Base-by-base conservation (phyloP, 30 jellyfish, hydroid and myxozoan genomes). In the Chironex yamaguchii region DNA sequence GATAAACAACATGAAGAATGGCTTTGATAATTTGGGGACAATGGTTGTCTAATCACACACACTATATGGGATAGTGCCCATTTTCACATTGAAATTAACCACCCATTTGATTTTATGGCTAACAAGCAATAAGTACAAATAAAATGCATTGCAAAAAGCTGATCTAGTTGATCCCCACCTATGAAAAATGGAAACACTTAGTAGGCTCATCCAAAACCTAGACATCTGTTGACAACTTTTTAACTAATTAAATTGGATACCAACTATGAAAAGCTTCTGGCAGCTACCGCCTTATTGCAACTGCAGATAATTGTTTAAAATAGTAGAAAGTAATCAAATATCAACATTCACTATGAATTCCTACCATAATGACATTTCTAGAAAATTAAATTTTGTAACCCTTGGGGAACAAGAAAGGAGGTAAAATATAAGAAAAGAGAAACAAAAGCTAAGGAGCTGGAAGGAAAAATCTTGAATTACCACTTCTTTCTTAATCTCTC, bases 241-340 rank as follows among this genome's bases (percentile, higher is more conserved):
- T 52, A 42, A 71, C 86, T 52, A 42, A 36, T 73, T 73, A 26
- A 73, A 73, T 52, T 73, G 73, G 86, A 53, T 42, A 73, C 86
- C 86, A 73, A 73, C 12, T 73, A 73, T 42, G 86, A 73, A 49
- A 73, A 73, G 86, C 86, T 73, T 49, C 73, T 73, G 49, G 67
- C 81, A 0, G 81, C 81, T 0, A 67, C 81, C 30, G 65, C 81
- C 30, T 27, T 67, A 67, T 67, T 52, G 81, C 30, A 67, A 62
- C 81, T 67, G 4, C 81, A 67, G 81, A 67, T 62, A 67, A 67
- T 24, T 29, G 30, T 67, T 67, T 52, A 52, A 52, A 67, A 67
- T 62, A 67, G 81, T 62, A 67, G 81, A 67, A 67, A 62, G 81
- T 62, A 67, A 62, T 52, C 34, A 4, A 29, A 67, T 67, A 62